Conservation (phyloP, 2,797 vertebrate genomes). For the Pogoniulus pusillus region DNA sequence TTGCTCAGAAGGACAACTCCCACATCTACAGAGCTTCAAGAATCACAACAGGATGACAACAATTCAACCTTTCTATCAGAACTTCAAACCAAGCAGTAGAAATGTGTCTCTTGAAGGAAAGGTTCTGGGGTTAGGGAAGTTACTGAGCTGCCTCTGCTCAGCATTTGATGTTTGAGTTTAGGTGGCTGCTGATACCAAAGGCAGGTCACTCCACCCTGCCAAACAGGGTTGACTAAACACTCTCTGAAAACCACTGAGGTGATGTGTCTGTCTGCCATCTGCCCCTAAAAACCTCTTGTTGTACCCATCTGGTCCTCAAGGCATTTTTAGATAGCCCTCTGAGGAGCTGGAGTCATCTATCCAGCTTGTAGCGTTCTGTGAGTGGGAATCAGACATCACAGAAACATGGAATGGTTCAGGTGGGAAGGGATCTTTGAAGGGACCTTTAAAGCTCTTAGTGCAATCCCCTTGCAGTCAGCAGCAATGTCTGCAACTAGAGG, state of each 20-base stretch:
- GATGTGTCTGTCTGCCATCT: not conserved
- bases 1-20: too few species aligned
- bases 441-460: too few species aligned
- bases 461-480: too few species aligned
- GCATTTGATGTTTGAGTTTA: not conserved
- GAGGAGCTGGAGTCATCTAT: too few species aligned
- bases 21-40: not conserved
- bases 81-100: rapidly evolving
- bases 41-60: rapidly evolving
- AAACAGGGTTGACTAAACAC: not conserved
- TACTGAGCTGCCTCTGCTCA: not conserved
- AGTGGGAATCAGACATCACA: too few species aligned
- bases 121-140: not conserved
- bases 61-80: rapidly evolving
- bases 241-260: rapidly evolving
- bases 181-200: not conserved
- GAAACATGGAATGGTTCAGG: too few species aligned
- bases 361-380: too few species aligned
- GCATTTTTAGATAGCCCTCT: not conserved
- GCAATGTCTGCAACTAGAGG: too few species aligned
- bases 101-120: not conserved
- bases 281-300: not conserved
- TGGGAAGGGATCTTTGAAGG: too few species aligned
- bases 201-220: not conserved
- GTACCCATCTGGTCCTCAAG: not conserved